Evolutionary conservation across 2,797 vertebrate species (phyloP), one percentile per base, ranked within the genome.

Genomic region (Adelosebastes latens): DNA sequence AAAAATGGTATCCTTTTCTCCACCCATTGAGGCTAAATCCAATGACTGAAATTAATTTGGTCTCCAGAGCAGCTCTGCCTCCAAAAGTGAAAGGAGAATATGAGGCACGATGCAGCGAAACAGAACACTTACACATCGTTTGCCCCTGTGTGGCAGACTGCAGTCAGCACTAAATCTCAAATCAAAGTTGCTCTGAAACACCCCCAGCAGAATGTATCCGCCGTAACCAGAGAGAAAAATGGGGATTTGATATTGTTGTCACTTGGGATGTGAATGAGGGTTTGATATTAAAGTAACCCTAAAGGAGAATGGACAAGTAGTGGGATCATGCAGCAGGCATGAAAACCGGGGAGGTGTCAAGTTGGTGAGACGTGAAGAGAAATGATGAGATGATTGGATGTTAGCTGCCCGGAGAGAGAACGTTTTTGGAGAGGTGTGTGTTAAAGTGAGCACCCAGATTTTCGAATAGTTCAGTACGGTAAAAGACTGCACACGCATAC

Each of bases 361-460:
- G 20, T 1, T 72, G 34, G 62, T 77, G 60, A 80, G 72, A 73
- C 1, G 27, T 58, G 71, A 74, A 52, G 49, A 75, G 72, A 65
- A 86, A 75, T 74, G 34, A 85, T 81, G 58, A 80, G 55, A 72
- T 82, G 75, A 82, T 77, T 72, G 74, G 75, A 79, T 75, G 55
- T 56, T 79, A 67, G 65, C 65, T 73, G 58, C 79, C 75, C 14
- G 20, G 20, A 46, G 60, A 82, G 12, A 24, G 8, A 24, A 80
- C 61, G 32, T 29, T 8, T 72, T 80, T 20, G n/a, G 18, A 77
- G 62, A 77, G 68, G 24, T 36, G 13, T 5, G 24, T 62, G 69
- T 72, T 55, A 65, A 72, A 69, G 36, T 60, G 67, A 9, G 22
- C 31, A 58, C 9, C 14, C 11, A 46, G 11, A 61, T 53, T 53